Evolutionary conservation across 2,888 invertebrate species (phyloP).

Genomic region (Ochropleura plecta): DNA sequence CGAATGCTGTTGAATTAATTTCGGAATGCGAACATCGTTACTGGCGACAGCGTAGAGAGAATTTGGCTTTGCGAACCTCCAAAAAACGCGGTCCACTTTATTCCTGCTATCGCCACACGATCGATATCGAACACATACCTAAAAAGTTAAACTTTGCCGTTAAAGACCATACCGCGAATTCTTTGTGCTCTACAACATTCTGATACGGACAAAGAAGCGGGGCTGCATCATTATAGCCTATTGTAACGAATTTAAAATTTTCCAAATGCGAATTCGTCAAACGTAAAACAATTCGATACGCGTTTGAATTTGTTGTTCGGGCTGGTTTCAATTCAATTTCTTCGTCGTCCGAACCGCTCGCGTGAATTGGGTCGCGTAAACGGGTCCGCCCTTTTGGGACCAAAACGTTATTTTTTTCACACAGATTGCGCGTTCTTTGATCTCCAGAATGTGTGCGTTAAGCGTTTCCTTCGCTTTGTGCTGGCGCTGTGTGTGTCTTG

Average conservation of each 20-base stretch:
- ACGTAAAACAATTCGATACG: constrained; percentile 91
- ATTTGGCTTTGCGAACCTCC: constrained; percentile 71
- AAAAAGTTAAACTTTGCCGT: constrained; percentile 77
- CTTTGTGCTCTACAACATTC: constrained; percentile 80
- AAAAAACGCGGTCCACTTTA: constrained; percentile 80
- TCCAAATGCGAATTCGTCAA: constrained; percentile 89
- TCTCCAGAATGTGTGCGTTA: constrained; percentile 89
- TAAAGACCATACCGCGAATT: constrained; percentile 82
- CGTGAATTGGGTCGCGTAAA: constrained; percentile 91
- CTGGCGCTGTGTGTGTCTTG: constrained; percentile 83
- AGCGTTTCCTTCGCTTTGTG: constrained; percentile 89
- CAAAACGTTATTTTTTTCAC: constrained; percentile 90
- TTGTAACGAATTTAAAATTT: constrained; percentile 89
- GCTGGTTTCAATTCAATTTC: constrained; percentile 89
- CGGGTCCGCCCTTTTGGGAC: constrained; percentile 90
- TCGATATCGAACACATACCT: constrained; percentile 81
- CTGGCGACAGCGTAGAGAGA: constrained; percentile 75
- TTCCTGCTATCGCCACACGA: constrained; percentile 86
- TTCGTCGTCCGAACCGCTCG: constrained; percentile 87
- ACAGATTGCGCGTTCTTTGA: constrained; percentile 90
- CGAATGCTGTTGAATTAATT: constrained; percentile 73
- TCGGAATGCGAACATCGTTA: constrained; percentile 78
- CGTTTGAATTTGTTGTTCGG: constrained; percentile 89
- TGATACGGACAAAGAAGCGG: constrained; percentile 85
- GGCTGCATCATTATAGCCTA: constrained; percentile 89